Percentiles rank a stretch among this genome's conserved stretches.
Evolutionary conservation across 2,888 invertebrate species (phyloP).

Genomic region (Saturnia pavonia): DNA sequence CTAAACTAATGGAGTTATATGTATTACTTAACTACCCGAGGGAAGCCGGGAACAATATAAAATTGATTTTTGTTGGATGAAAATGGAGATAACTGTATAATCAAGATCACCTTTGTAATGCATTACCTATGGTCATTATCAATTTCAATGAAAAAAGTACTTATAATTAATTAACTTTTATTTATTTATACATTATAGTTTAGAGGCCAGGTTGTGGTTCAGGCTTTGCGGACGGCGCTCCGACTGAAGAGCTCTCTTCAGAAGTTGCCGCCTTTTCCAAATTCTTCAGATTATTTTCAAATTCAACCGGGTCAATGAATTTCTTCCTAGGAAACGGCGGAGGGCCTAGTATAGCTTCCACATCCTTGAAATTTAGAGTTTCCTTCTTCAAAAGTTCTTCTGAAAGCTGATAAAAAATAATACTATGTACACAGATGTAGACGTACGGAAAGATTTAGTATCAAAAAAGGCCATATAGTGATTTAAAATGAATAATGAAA

Average conservation of each 20-base stretch:
- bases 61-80: too few relatives aligned
- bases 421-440: too few relatives aligned
- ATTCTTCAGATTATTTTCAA: conserved; percentile 83
- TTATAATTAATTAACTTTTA: too few relatives aligned
- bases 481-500: too few relatives aligned
- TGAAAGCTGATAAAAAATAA: conserved; percentile 86
- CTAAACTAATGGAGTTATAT: too few relatives aligned
- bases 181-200: not conserved
- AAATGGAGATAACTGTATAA: too few relatives aligned
- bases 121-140: not conserved
- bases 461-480: too few relatives aligned
- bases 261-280: conserved; percentile 52
- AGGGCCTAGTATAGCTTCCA: conserved; percentile 93
- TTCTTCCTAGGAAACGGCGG: conserved; percentile 89
- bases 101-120: not conserved
- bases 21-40: too few relatives aligned
- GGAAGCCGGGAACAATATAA: not conserved
- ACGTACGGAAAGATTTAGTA: too few relatives aligned
- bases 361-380: conserved; percentile 95
- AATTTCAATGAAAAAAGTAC: too few relatives aligned
- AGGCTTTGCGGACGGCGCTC: conserved; percentile 60
- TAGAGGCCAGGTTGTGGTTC: conserved; percentile 21
- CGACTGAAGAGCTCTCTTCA: conserved; percentile 32
- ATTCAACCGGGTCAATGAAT: conserved; percentile 89
- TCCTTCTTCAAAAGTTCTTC: conserved; percentile 93